phyloP scores from a whole-genome alignment of 2,113 vertebrate genomes.

The Oenanthe melanoleuca region DNA sequence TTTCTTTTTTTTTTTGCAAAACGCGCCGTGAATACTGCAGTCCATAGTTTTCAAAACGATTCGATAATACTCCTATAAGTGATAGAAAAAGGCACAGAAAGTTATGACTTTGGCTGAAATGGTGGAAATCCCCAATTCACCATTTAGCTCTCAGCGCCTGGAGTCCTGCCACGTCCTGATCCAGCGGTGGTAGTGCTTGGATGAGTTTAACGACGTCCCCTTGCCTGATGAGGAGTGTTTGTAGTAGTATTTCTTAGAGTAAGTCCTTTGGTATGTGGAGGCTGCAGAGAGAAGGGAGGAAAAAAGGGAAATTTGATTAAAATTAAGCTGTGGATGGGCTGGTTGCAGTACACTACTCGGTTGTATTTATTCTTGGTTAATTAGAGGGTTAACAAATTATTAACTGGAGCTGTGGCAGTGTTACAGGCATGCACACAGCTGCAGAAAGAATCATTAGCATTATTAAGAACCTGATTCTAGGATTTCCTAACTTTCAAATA shows the following conservation, averaged over 20 bases:
- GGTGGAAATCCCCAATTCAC: conserved; percentile 71
- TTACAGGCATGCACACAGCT: background rate
- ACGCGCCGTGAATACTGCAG: conserved; percentile 62
- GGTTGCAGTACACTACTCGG: background rate
- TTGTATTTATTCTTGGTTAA: background rate
- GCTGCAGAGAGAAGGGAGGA: conserved; percentile 77
- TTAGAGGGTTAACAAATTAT: background rate
- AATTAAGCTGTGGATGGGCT: background rate
- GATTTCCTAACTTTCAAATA: background rate
- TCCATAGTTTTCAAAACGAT: conserved; percentile 71
- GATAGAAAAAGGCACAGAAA: conserved; percentile 84
- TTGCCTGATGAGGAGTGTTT: conserved; percentile 85
- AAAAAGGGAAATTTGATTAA: conserved; percentile 41
- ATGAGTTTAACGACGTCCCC: conserved; percentile 78
- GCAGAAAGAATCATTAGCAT: background rate
- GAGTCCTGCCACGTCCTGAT: conserved; percentile 81
- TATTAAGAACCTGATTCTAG: background rate
- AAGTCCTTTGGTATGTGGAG: conserved; percentile 90
- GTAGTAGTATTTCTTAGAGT: conserved; percentile 84
- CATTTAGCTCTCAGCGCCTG: conserved; percentile 80
- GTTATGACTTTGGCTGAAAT: conserved; percentile 83
- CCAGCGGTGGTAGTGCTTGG: conserved; percentile 82
- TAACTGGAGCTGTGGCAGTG: background rate
- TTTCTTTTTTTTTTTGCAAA: conserved; percentile 56
- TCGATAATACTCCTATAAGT: conserved; percentile 72